Conservation (phyloP, 2,888 invertebrate genomes). For the Eudemis profundana region DNA sequence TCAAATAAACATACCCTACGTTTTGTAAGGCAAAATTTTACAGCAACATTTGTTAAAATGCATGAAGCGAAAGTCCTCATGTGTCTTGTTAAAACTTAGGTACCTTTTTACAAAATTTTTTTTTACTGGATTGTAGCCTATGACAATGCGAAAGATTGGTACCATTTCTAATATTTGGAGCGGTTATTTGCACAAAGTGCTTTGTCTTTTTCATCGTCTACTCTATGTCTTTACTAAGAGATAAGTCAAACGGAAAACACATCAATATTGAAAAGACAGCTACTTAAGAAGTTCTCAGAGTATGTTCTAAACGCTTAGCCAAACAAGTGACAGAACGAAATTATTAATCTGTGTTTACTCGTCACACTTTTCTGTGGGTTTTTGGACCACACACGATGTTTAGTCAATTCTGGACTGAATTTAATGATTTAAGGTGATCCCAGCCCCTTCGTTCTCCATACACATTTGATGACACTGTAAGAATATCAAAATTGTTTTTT, state of each 20-base stretch:
- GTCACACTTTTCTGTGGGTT: constrained; percentile 60
- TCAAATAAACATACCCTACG: too few species aligned
- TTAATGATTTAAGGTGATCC: background rate
- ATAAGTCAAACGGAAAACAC: constrained; percentile 41
- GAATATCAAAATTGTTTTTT: too few species aligned
- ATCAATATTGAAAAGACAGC: constrained; percentile 47
- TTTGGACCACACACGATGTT: constrained; percentile 58
- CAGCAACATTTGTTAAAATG: too few species aligned
- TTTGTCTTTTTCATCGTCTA: background rate
- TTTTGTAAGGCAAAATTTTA: too few species aligned
- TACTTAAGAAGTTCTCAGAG: constrained; percentile 50
- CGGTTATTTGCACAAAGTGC: background rate
- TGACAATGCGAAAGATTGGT: too few species aligned
- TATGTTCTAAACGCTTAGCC: constrained; percentile 41
- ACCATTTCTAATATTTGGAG: too few species aligned
- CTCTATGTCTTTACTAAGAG: constrained; percentile 38
- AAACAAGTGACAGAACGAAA: constrained; percentile 46
- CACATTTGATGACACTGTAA: too few species aligned
- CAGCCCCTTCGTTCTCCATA: too few species aligned
- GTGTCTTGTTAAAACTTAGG: too few species aligned
- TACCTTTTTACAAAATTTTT: too few species aligned
- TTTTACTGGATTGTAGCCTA: too few species aligned
- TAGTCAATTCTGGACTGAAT: background rate
- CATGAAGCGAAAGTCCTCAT: too few species aligned
- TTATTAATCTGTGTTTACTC: constrained; percentile 64